Evolutionary conservation across 2,113 vertebrate species (phyloP).

Genomic region (Pelobates fuscus): DNA sequence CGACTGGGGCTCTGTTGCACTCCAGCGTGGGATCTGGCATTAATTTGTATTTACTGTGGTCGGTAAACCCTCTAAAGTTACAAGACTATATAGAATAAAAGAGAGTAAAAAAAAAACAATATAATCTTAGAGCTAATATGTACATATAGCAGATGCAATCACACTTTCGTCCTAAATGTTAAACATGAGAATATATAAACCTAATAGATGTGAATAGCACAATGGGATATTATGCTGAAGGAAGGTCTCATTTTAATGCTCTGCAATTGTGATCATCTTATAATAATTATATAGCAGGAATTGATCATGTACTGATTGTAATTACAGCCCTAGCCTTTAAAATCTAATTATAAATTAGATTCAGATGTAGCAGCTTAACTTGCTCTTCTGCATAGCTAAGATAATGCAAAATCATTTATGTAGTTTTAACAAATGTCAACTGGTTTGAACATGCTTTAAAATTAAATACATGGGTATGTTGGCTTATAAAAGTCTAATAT

Average conservation of each 20-base stretch:
- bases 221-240: conserved; percentile 23
- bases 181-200: neutral
- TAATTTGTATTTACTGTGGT: too few species aligned
- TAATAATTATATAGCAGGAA: conserved; percentile 37
- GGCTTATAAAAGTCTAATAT: conserved; percentile 71
- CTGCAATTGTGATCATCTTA: conserved; percentile 17
- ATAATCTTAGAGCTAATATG: neutral
- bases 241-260: conserved; percentile 14
- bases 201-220: neutral
- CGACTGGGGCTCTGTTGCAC: too few species aligned
- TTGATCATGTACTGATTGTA: conserved; percentile 45
- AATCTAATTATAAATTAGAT: conserved; percentile 44
- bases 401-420: conserved; percentile 5
- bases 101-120: neutral
- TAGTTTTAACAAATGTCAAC: conserved; percentile 32
- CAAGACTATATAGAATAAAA: too few species aligned
- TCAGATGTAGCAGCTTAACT: conserved; percentile 19
- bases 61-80: too few species aligned
- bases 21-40: too few species aligned
- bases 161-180: neutral
- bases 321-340: conserved; percentile 41
- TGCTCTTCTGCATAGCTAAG: conserved; percentile 6
- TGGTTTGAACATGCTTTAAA: conserved; percentile 21
- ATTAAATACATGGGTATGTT: conserved; percentile 60
- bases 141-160: neutral